Evolutionary conservation across 1,140 invertebrate species (phyloP).

Genomic region (Drosophila arizonae): DNA sequence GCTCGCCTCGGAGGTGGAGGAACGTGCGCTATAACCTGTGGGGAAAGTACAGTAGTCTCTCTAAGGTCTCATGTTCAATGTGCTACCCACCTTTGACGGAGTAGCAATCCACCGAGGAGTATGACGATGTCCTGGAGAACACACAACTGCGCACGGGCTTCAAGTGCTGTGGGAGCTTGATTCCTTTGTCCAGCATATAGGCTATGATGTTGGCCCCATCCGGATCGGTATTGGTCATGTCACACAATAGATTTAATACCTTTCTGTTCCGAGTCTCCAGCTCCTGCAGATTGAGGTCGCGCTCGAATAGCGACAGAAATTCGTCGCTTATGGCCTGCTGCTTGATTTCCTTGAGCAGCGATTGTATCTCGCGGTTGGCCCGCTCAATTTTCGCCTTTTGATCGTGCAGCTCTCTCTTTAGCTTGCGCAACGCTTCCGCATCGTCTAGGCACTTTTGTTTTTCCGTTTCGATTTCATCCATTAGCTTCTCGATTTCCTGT

Average conservation of each 20-base stretch:
- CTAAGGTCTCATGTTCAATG: no score
- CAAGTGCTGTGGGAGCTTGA: slow-evolving; percentile 70
- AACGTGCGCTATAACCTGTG: slow-evolving; percentile 41
- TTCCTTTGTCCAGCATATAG: slow-evolving; percentile 63
- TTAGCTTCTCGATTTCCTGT: slow-evolving; percentile 46
- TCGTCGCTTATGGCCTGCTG: slow-evolving; percentile 72
- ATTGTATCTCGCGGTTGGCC: slow-evolving; percentile 74
- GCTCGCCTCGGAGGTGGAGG: slow-evolving; percentile 52
- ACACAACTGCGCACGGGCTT: slow-evolving; percentile 60
- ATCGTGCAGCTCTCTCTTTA: slow-evolving; percentile 69
- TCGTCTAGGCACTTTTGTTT: slow-evolving; percentile 52
- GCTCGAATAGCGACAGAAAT: slow-evolving; percentile 69
- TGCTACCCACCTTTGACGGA: slow-evolving; percentile 41
- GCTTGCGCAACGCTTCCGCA: slow-evolving; percentile 51
- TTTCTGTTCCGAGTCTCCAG: slow-evolving; percentile 77
- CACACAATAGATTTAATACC: slow-evolving; percentile 78
- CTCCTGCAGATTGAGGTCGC: slow-evolving; percentile 78
- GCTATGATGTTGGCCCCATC: slow-evolving; percentile 66
- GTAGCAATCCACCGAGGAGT: slow-evolving; percentile 53
- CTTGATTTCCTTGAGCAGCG: slow-evolving; percentile 54
- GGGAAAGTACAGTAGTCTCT: neutral
- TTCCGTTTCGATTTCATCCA: slow-evolving; percentile 35
- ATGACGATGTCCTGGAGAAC: slow-evolving; percentile 60
- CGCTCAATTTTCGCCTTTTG: slow-evolving; percentile 71
- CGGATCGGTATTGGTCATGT: slow-evolving; percentile 71